Percentiles rank a stretch among this genome's conserved stretches.
Conservation (phyloP, 2,113 vertebrate species). For the Cyprinodon tularosa region DNA sequence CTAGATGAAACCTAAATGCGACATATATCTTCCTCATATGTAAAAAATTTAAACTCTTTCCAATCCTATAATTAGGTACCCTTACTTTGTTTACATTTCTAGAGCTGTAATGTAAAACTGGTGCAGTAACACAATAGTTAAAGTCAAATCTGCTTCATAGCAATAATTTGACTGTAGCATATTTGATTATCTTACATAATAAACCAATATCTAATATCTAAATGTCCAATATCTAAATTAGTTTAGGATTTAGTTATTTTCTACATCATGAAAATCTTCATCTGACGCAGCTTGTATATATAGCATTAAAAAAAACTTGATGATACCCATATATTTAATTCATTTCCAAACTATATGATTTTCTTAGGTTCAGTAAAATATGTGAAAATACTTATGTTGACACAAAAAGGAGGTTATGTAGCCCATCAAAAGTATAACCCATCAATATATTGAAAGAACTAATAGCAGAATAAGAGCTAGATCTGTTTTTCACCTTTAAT, state of each 20-base stretch:
- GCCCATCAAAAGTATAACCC: not conserved
- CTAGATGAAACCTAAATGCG: conserved; percentile 2
- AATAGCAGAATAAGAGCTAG: not conserved
- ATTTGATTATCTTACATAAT: too few relatives aligned
- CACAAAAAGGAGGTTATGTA: not conserved
- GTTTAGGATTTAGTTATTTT: not conserved
- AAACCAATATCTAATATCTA: not conserved
- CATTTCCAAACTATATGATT: not conserved
- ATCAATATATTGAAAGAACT: not conserved
- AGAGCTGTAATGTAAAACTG: not conserved
- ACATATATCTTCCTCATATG: not conserved
- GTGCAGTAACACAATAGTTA: not conserved
- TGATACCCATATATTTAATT: not conserved
- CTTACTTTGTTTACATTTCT: not conserved
- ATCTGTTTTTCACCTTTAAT: conserved; percentile 18
- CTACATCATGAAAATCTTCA: not conserved
- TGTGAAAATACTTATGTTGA: not conserved
- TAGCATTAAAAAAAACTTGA: not conserved
- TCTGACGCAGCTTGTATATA: not conserved
- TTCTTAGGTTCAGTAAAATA: not conserved
- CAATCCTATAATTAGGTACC: not conserved
- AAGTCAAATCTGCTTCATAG: too few relatives aligned
- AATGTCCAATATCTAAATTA: not conserved
- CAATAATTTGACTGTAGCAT: too few relatives aligned
- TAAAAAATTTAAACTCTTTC: not conserved